Conservation (phyloP, 2,888 invertebrate genomes). For the Heliconius erato region DNA sequence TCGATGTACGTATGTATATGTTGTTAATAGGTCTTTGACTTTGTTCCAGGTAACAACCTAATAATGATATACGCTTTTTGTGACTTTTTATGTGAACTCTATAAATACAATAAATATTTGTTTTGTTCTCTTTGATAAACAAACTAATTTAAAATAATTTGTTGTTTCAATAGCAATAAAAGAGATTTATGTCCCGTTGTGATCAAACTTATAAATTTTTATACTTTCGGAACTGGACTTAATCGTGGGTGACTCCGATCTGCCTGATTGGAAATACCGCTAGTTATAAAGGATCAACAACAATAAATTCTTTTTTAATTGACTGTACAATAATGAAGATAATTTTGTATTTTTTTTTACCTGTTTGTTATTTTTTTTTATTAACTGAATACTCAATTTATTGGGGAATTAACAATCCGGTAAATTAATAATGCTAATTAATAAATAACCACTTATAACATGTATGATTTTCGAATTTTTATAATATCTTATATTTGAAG, state of each 20-base stretch:
- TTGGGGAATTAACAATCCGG: neutral
- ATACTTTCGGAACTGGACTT: constrained; percentile 15
- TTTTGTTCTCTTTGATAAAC: neutral
- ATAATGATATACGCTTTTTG: constrained; percentile 4
- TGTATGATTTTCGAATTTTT: too few species aligned
- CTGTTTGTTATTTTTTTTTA: neutral
- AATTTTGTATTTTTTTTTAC: neutral
- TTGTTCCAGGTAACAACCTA: constrained; percentile 5
- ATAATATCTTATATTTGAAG: too few species aligned
- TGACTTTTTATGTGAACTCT: neutral
- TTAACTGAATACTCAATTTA: neutral
- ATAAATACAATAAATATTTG: neutral
- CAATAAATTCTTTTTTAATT: constrained; percentile 5
- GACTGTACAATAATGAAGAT: constrained; percentile 8
- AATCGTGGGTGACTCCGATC: neutral
- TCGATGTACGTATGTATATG: constrained; percentile 11
- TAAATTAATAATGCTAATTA: neutral
- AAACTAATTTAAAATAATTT: neutral
- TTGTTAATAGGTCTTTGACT: constrained; percentile 31
- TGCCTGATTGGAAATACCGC: constrained; percentile 19
- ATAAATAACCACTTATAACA: too few species aligned
- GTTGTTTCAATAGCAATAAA: neutral
- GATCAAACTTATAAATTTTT: neutral
- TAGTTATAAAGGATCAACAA: constrained; percentile 18
- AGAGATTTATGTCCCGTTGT: neutral